Evolutionary conservation across 2,797 vertebrate species (phyloP).

Genomic region (Sebastes elongatus): DNA sequence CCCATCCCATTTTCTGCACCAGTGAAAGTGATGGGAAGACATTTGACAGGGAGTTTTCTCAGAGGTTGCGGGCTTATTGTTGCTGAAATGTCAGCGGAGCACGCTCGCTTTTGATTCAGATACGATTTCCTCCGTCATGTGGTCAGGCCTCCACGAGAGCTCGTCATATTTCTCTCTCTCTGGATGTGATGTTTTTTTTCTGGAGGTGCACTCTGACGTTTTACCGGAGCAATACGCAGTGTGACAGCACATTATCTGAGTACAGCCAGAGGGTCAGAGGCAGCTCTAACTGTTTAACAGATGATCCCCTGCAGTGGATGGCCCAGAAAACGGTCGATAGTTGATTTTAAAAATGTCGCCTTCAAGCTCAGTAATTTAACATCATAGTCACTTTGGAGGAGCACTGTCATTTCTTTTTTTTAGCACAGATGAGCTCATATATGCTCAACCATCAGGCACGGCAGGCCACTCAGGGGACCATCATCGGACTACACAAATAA

Average conservation of each 20-base stretch:
- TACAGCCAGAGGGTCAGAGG: conserved; percentile 7
- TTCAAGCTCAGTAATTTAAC: not conserved
- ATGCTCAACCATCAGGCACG: not conserved
- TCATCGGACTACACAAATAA: not conserved
- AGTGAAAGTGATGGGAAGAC: conserved; percentile 48
- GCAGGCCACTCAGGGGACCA: not conserved
- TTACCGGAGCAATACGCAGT: not conserved
- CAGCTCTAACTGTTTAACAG: conserved; percentile 21
- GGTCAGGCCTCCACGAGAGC: not conserved
- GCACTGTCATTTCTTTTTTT: not conserved
- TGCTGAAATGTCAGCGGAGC: conserved; percentile 22
- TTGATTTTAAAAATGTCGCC: not conserved
- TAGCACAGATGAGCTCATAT: not conserved
- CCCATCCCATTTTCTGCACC: conserved; percentile 62
- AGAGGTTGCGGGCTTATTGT: conserved; percentile 33
- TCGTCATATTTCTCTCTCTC: not conserved
- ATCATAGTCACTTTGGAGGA: not conserved
- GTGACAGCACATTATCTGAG: conserved; percentile 24
- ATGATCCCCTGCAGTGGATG: conserved; percentile 3
- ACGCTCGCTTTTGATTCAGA: not conserved
- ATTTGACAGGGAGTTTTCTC: conserved; percentile 55
- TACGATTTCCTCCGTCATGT: not conserved
- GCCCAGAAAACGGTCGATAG: not conserved
- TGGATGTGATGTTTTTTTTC: not conserved
- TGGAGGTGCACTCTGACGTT: not conserved